Percentiles rank a stretch among this genome's conserved stretches.
phyloP scores from a whole-genome alignment of 2,888 invertebrate genomes.

The Leucophenga maculata region DNA sequence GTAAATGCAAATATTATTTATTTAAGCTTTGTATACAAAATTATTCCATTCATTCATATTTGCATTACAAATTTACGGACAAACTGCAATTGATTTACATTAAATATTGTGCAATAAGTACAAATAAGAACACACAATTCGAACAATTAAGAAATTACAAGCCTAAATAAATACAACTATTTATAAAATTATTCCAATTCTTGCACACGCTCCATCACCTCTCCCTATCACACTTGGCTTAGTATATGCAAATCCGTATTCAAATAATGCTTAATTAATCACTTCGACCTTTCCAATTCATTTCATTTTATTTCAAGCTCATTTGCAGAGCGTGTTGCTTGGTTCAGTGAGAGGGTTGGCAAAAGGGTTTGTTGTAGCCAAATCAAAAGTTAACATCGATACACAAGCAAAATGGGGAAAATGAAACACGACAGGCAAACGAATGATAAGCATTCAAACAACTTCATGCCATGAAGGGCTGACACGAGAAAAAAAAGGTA shows the following conservation, averaged over 20 bases:
- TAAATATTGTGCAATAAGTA: not conserved
- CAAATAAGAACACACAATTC: not conserved
- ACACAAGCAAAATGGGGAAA: not conserved
- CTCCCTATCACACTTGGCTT: not conserved
- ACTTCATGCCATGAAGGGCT: constrained; percentile 11
- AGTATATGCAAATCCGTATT: constrained; percentile 18
- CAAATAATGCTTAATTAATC: constrained; percentile 37
- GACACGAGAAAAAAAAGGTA: not conserved
- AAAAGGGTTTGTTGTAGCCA: constrained; percentile 14
- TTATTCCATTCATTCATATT: not conserved
- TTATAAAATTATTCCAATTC: not conserved
- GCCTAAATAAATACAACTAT: constrained; percentile 11
- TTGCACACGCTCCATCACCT: not conserved
- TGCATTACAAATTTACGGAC: constrained; percentile 5
- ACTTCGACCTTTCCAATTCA: constrained; percentile 40
- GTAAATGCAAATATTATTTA: no score
- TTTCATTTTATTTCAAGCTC: constrained; percentile 18
- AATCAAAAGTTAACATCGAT: constrained; percentile 27
- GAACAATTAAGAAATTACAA: constrained; percentile 23
- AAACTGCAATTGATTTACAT: constrained; percentile 11
- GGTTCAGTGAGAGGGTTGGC: not conserved
- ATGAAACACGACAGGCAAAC: not conserved
- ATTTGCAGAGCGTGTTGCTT: not conserved
- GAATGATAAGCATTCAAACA: constrained; percentile 3
- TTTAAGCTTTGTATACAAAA: no score